Conservation (phyloP, 2,888 invertebrate genomes). For the Macaria liturata region DNA sequence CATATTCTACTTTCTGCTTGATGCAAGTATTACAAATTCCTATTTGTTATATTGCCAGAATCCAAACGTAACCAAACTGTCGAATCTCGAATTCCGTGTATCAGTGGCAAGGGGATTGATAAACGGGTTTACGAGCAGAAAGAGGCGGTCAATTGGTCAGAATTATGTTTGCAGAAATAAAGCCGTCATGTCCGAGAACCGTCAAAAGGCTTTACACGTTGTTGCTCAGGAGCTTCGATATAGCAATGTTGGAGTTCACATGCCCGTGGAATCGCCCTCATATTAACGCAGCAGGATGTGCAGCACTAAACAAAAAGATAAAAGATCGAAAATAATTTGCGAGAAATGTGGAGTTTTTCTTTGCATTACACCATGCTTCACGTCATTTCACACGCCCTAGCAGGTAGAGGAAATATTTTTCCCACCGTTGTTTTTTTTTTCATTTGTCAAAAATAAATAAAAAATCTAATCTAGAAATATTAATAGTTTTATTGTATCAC, state of each 20-base stretch:
- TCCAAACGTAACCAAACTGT: conserved; percentile 28
- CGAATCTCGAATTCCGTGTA: conserved; percentile 36
- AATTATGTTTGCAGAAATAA: conserved; percentile 20
- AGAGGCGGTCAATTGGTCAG: conserved; percentile 23
- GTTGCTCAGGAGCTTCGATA: conserved; percentile 35
- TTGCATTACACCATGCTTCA: conserved; percentile 16
- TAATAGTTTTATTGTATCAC: conserved; percentile 16
- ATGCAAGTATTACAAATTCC: conserved; percentile 36
- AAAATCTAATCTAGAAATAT: conserved; percentile 13
- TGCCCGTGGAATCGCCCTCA: conserved; percentile 18
- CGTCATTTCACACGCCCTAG: conserved; percentile 11
- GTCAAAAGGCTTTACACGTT: conserved; percentile 28
- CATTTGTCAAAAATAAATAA: conserved; percentile 11
- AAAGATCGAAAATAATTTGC: conserved; percentile 22
- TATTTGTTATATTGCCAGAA: conserved; percentile 32
- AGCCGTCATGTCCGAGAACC: conserved; percentile 17
- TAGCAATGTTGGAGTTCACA: conserved; percentile 36
- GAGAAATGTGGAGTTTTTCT: conserved; percentile 12
- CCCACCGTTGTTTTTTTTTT: conserved; percentile 5
- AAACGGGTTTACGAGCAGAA: conserved; percentile 29
- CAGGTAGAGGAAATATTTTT: conserved; percentile 10
- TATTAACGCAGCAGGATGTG: conserved; percentile 34
- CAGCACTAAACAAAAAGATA: conserved; percentile 31
- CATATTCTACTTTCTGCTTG: conserved; percentile 39
- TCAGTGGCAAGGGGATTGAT: conserved; percentile 34